Percentiles rank a stretch among this genome's conserved stretches.
Evolutionary conservation across 2,888 invertebrate genomes (phyloP).

Genomic region (Pristionchus japonicus): DNA sequence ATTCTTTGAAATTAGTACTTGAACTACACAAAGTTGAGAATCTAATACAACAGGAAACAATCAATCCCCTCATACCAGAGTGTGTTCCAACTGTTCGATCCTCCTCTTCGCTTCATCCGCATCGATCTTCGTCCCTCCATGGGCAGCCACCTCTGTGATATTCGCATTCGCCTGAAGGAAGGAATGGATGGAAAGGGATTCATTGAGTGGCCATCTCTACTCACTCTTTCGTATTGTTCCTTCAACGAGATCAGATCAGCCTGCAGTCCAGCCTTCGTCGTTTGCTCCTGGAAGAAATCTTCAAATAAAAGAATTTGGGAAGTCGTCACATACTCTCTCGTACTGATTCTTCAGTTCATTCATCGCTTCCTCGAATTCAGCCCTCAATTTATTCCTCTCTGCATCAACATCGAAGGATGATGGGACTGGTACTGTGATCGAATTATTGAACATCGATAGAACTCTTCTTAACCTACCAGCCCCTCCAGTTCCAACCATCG

Average conservation of each 20-base stretch:
- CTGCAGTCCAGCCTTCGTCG: conserved; percentile 79
- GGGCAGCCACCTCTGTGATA: conserved; percentile 51
- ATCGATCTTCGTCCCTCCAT: conserved; percentile 53
- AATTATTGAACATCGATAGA: not conserved
- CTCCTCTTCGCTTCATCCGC: conserved; percentile 69
- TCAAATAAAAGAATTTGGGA: not conserved
- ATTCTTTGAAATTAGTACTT: not conserved
- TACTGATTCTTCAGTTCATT: conserved; percentile 77
- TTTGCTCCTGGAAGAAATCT: conserved; percentile 74
- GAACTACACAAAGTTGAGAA: not conserved
- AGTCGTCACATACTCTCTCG: not conserved
- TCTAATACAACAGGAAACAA: not conserved
- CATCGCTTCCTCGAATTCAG: conserved; percentile 80
- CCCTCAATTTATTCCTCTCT: conserved; percentile 78
- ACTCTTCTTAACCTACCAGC: not conserved
- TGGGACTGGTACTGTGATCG: not conserved
- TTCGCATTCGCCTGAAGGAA: conserved; percentile 55
- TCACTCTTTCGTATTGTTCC: conserved; percentile 79
- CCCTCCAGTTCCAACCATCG: conserved; percentile 76
- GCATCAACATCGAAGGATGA: conserved; percentile 71
- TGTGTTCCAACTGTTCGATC: conserved; percentile 82
- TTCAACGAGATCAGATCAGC: conserved; percentile 80
- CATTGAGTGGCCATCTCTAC: conserved; percentile 47
- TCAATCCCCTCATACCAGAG: conserved; percentile 86
- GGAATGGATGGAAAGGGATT: not conserved